A percentile compares a stretch with the other conserved stretches of the same genome.
phyloP scores from a whole-genome alignment of 2,888 invertebrate species.

The Tanypteryx hageni region DNA sequence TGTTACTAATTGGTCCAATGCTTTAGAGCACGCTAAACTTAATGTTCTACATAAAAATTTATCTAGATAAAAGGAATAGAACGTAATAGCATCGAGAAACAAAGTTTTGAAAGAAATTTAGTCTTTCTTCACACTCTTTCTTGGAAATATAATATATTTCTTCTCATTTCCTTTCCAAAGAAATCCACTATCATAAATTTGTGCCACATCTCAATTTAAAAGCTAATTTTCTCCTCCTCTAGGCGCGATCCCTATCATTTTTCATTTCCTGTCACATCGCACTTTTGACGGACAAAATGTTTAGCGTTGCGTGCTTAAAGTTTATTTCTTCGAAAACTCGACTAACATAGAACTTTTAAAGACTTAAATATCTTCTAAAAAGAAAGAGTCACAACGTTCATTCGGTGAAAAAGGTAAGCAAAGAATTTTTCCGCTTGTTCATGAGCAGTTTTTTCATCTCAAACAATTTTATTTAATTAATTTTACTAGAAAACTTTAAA shows the following conservation, averaged over 20 bases:
- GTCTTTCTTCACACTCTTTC: not conserved
- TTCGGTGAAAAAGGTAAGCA: no score
- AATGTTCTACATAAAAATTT: no score
- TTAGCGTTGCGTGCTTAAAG: not conserved
- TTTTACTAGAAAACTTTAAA: no score
- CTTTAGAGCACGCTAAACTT: no score
- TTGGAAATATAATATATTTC: conserved; percentile 8
- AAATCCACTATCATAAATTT: not conserved
- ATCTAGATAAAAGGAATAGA: not conserved
- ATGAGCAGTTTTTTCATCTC: no score
- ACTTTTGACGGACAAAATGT: not conserved
- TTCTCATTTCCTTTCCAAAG: conserved; percentile 11
- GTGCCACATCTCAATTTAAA: conserved; percentile 34
- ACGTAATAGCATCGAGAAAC: not conserved
- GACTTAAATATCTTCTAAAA: no score
- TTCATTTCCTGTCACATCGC: conserved; percentile 3
- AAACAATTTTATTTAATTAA: no score
- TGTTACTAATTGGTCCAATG: not conserved
- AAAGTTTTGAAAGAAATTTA: not conserved
- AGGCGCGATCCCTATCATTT: not conserved
- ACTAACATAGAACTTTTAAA: no score
- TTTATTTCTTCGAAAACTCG: not conserved
- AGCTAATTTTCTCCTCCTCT: conserved; percentile 17
- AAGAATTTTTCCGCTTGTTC: no score
- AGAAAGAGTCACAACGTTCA: no score